These are phyloP conservation scores for Melospiza melodia DNA, from an alignment of 2,113 vertebrate genomes.

Conservation along the genomic window DNA sequence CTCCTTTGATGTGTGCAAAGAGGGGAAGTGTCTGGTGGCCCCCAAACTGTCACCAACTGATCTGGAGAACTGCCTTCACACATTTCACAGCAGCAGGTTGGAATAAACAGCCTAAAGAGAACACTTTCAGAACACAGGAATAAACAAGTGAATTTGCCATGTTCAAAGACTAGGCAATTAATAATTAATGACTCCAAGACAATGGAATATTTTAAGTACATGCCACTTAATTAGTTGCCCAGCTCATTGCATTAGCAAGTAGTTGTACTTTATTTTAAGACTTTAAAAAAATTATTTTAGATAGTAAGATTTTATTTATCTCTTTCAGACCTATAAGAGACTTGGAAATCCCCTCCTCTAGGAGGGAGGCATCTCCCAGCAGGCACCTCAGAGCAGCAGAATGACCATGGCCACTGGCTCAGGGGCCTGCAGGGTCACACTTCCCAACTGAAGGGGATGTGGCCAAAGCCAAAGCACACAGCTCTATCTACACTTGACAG, in stretches of 20 bases:
- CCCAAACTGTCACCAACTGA: background rate
- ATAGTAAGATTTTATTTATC: background rate
- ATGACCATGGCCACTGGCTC: rapidly evolving
- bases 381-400: background rate
- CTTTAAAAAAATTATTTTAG: background rate
- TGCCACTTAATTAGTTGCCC: background rate
- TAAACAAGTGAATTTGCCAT: slow-evolving; percentile 11
- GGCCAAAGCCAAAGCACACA: background rate
- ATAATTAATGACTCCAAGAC: slow-evolving; percentile 19
- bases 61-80: background rate
- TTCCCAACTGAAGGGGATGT: background rate
- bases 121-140: background rate
- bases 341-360: background rate
- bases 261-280: background rate
- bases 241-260: background rate
- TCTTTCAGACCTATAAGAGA: background rate
- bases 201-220: background rate
- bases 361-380: background rate
- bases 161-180: slow-evolving; percentile 33
- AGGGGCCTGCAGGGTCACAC: background rate
- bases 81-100: background rate
- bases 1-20: background rate
- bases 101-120: slow-evolving; percentile 49
- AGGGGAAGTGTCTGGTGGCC: background rate
- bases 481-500: background rate